A percentile compares a stretch with the other conserved stretches of the same genome.
Evolutionary conservation across 1,140 invertebrate genomes (phyloP).

Genomic region (Leptoteleia sp.): DNA sequence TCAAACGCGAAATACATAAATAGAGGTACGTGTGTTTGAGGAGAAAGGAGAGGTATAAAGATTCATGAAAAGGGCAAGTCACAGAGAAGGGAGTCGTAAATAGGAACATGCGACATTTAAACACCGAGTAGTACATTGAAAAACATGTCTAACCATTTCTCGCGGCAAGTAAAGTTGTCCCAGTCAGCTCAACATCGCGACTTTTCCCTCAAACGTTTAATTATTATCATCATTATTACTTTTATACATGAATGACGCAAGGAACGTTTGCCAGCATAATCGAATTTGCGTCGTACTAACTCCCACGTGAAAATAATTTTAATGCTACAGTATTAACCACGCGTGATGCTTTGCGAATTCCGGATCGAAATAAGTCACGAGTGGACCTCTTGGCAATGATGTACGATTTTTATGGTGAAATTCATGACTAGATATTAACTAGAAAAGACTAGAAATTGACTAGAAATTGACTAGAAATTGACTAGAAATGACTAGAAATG

Average conservation of each 20-base stretch:
- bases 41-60: slow-evolving; percentile 59
- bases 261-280: slow-evolving; percentile 5
- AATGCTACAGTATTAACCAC: no score
- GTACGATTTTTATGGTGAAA: no score
- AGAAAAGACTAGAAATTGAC: no score
- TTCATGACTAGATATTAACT: no score
- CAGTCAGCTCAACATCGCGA: slow-evolving; percentile 26
- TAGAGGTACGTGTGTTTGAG: slow-evolving; percentile 35
- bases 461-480: no score
- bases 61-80: slow-evolving; percentile 66
- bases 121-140: slow-evolving; percentile 73
- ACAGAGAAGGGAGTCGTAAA: slow-evolving; percentile 71
- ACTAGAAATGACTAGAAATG: no score
- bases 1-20: slow-evolving; percentile 45
- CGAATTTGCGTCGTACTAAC: background rate
- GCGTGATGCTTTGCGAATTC: no score
- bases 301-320: no score
- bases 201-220: slow-evolving; percentile 9
- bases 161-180: slow-evolving; percentile 32
- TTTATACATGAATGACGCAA: slow-evolving; percentile 11
- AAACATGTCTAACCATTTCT: slow-evolving; percentile 62
- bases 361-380: no score
- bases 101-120: slow-evolving; percentile 79
- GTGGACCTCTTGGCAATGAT: no score
- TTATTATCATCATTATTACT: slow-evolving; percentile 12